Base-by-base conservation (phyloP, 2,888 invertebrate genomes). In the Psylliodes chrysocephalus region DNA sequence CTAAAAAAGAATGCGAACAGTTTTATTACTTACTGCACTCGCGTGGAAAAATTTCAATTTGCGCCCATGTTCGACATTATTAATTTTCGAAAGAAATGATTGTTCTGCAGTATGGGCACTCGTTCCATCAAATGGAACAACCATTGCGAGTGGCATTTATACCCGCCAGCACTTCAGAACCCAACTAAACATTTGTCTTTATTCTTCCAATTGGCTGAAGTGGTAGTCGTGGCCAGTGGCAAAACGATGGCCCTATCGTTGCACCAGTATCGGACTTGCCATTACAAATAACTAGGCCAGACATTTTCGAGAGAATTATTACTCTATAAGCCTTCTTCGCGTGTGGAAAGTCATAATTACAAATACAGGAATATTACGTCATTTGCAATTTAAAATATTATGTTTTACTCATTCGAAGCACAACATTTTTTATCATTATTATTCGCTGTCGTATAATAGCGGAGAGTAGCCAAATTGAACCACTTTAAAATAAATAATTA, bases 121-220 rank as follows among this genome's bases (percentile, higher is more conserved):
- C 80, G 77, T 81, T 81, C 75, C 79, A 82, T 81, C 81, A 81
- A 79, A 76, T 72, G 70, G 79, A 79, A 79, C 78, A 76, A 77
- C 79, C 77, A 79, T 79, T 82, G 82, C 80, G 75, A 79, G 76
- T 82, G 82, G 81, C 82, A 81, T 82, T 82, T 82, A 82, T 82
- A 79, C 79, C 80, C 79, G 75, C 73, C 73, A 77, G 77, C 63
- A 71, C 71, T 77, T 77, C 75, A 77, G 74, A 78, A 75, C 74
- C 78, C 79, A 78, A 78, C 79, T 78, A 81, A 81, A 82, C 83
- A 83, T 83, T 83, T 83, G 82, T 83, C 83, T 83, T 83, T 82
- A 83, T 83, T 83, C 82, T 83, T 83, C 81, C 83, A 80, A 82
- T 82, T 82, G 82, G 82, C 71, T 81, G 80, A 77, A 59, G 75